Evolutionary conservation across 2,888 invertebrate genomes (phyloP).

Genomic region (Lasioglossum leucozonium): DNA sequence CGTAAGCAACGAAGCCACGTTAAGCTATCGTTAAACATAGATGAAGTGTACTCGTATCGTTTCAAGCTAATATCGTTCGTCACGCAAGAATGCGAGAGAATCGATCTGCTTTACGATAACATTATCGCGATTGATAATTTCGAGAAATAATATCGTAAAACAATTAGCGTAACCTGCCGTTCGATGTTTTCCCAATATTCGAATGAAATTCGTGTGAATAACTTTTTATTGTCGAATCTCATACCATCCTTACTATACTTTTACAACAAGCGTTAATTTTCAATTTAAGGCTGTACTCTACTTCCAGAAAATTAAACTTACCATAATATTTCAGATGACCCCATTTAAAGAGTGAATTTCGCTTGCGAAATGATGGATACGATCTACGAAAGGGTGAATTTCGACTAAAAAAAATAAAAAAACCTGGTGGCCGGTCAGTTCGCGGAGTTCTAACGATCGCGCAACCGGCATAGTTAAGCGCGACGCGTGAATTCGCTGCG

Average conservation of each 20-base stretch:
- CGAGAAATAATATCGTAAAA: background rate
- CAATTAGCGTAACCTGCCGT: background rate
- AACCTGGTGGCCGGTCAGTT: background rate
- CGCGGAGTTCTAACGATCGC: conserved; percentile 42
- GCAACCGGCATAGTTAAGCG: conserved; percentile 20
- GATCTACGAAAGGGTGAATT: background rate
- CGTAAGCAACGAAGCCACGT: background rate
- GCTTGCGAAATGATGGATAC: too few species aligned
- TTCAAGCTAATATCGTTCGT: background rate
- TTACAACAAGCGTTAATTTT: too few species aligned
- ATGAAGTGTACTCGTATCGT: background rate
- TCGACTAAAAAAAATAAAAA: background rate
- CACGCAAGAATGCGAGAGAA: background rate
- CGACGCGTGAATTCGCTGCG: conserved; percentile 50
- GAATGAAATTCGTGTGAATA: too few species aligned
- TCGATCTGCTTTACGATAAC: background rate
- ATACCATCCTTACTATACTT: too few species aligned
- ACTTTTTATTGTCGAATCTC: too few species aligned
- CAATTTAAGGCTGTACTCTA: too few species aligned
- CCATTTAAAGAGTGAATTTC: too few species aligned
- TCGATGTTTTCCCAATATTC: background rate
- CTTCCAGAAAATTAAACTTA: too few species aligned
- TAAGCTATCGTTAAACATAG: background rate
- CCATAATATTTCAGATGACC: too few species aligned
- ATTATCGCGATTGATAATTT: background rate